Evolutionary conservation across 2,888 invertebrate genomes (phyloP).

Genomic region (Habrosyne pyritoides): DNA sequence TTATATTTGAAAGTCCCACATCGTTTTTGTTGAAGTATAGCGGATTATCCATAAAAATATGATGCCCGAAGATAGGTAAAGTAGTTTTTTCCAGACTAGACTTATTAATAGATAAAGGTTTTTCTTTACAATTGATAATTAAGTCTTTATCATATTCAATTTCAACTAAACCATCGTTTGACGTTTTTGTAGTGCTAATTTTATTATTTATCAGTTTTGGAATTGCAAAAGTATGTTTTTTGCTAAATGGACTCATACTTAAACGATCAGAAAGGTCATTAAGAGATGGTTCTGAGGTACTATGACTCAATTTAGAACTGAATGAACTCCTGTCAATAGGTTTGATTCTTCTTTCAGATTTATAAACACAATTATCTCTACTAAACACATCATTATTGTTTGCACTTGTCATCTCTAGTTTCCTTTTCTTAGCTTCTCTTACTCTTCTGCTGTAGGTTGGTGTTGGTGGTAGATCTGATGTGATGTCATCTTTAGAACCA

Average conservation of each 20-base stretch:
- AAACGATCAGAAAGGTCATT: conserved; percentile 69
- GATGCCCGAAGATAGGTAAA: conserved; percentile 77
- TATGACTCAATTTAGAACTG: conserved; percentile 60
- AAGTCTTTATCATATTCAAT: conserved; percentile 82
- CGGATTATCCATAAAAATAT: conserved; percentile 76
- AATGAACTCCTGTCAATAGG: conserved; percentile 52
- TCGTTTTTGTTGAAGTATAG: conserved; percentile 77
- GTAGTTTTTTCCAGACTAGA: conserved; percentile 65
- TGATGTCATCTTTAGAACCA: conserved; percentile 60
- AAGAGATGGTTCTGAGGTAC: conserved; percentile 71
- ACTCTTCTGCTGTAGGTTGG: conserved; percentile 76
- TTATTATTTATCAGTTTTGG: conserved; percentile 44
- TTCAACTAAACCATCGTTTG: conserved; percentile 80
- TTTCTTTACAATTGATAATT: conserved; percentile 72
- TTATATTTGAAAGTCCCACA: conserved; percentile 57
- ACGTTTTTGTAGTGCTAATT: conserved; percentile 70
- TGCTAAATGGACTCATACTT: conserved; percentile 54
- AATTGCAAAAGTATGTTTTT: conserved; percentile 55
- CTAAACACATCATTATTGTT: conserved; percentile 59
- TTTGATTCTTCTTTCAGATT: conserved; percentile 71
- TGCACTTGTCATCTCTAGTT: conserved; percentile 71
- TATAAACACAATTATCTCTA: conserved; percentile 65
- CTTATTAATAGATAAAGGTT: conserved; percentile 53
- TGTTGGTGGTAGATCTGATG: conserved; percentile 68
- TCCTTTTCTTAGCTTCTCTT: conserved; percentile 76